These are phyloP conservation scores for Brachystomella parvula DNA, from an alignment of 1,140 invertebrate species.

Conservation along the genomic window DNA sequence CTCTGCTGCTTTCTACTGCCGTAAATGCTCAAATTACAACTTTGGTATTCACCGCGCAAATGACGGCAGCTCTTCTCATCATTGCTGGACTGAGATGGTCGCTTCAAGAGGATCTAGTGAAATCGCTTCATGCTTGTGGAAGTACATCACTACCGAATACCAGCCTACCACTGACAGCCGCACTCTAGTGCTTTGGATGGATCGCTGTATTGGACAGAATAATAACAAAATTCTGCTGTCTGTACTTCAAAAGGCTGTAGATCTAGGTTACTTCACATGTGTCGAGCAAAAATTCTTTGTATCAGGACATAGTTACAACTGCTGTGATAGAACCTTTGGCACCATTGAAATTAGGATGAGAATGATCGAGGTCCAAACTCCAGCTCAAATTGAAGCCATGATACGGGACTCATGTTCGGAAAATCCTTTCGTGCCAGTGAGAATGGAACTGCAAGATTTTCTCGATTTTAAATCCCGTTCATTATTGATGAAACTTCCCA, in stretches of 20 bases:
- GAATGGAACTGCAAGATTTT: too few species aligned
- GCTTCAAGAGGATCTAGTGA: neutral
- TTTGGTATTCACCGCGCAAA: neutral
- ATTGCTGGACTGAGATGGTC: neutral
- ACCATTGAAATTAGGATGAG: neutral
- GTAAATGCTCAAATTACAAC: neutral
- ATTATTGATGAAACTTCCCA: too few species aligned
- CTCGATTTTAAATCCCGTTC: too few species aligned
- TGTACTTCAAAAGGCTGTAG: neutral
- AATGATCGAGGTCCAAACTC: neutral
- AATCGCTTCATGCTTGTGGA: neutral
- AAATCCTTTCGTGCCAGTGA: too few species aligned
- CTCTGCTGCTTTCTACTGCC: neutral
- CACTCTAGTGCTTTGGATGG: neutral
- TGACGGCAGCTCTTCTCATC: neutral
- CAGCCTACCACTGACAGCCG: neutral
- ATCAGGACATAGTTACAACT: neutral
- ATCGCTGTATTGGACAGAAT: conserved; percentile 2
- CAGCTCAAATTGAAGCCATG: neutral
- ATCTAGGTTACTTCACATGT: neutral
- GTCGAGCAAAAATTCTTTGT: neutral
- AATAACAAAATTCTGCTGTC: neutral
- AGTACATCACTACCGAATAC: neutral
- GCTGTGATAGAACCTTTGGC: neutral
- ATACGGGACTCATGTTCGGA: too few species aligned